Percentiles rank a stretch among this genome's conserved stretches.
These are phyloP conservation scores for Urocolius indicus DNA, from an alignment of 2,113 vertebrate genomes.

Conservation along the genomic window DNA sequence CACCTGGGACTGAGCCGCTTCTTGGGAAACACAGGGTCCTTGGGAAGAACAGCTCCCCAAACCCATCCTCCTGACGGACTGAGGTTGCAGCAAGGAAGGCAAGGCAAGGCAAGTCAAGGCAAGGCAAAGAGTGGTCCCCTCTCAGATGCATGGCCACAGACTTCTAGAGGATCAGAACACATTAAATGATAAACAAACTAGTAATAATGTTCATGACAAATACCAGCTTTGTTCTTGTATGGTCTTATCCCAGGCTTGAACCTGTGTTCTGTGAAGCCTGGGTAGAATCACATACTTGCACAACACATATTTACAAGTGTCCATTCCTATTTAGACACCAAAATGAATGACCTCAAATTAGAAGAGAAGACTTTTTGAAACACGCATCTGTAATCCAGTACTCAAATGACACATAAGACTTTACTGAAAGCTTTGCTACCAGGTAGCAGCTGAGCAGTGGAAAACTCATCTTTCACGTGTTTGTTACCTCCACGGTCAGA, in stretches of 20 bases:
- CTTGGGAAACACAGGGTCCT: neutral
- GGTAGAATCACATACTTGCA: neutral
- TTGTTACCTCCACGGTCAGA: neutral
- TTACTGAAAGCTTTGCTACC: neutral
- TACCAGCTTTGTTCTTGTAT: neutral
- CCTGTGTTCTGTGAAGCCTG: neutral
- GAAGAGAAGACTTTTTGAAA: neutral
- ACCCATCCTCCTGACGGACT: too few relatives aligned
- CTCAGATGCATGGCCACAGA: rapidly evolving
- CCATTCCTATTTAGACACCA: neutral
- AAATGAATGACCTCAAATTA: neutral
- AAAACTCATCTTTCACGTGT: neutral
- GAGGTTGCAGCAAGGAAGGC: neutral
- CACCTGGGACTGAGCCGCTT: too few relatives aligned
- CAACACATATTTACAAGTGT: neutral
- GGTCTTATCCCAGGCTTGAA: neutral
- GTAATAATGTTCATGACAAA: neutral
- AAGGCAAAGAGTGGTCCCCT: neutral
- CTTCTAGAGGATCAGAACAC: neutral
- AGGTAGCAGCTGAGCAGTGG: neutral
- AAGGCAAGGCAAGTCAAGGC: neutral
- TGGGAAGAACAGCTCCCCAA: neutral
- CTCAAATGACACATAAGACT: neutral
- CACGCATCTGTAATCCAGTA: neutral
- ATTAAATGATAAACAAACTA: neutral